A percentile compares a stretch with the other conserved stretches of the same genome.
These are phyloP conservation scores for Cranoglanis bouderius DNA, from an alignment of 2,113 vertebrate species.

Conservation along the genomic window DNA sequence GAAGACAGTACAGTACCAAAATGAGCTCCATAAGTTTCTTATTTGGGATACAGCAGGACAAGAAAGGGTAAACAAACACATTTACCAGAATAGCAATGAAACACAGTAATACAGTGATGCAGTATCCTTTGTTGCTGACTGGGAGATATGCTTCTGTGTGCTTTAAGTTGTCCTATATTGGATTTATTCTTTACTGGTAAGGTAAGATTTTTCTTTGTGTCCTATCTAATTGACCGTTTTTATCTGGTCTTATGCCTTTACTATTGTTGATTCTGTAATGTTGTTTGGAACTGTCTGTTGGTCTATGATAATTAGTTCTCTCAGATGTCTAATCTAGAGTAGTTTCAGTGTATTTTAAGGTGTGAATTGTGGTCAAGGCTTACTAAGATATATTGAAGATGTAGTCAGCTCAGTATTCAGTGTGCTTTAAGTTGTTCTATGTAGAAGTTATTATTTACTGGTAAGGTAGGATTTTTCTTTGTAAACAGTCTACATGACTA, in stretches of 20 bases:
- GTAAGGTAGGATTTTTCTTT: background rate
- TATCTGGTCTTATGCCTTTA: background rate
- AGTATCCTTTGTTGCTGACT: background rate
- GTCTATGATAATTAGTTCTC: background rate
- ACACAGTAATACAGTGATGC: background rate
- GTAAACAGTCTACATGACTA: background rate
- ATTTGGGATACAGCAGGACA: constrained; percentile 99
- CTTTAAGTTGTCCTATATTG: background rate
- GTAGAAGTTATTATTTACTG: background rate
- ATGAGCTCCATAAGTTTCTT: constrained; percentile 97
- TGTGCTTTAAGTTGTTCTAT: background rate
- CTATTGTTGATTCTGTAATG: background rate
- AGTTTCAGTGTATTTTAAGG: background rate
- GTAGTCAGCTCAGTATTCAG: too few species aligned
- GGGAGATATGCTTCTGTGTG: background rate
- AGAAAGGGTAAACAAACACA: constrained; percentile 82
- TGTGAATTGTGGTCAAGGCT: background rate
- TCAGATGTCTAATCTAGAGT: background rate
- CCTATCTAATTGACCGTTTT: background rate
- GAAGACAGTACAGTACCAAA: constrained; percentile 94
- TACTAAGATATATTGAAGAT: too few species aligned
- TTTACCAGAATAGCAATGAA: background rate
- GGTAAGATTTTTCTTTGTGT: background rate
- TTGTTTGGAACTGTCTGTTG: background rate
- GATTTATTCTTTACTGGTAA: background rate